A percentile compares a stretch with the other conserved stretches of the same genome.
phyloP scores from a whole-genome alignment of 2,888 invertebrate species.

The Andrena bicolor region DNA sequence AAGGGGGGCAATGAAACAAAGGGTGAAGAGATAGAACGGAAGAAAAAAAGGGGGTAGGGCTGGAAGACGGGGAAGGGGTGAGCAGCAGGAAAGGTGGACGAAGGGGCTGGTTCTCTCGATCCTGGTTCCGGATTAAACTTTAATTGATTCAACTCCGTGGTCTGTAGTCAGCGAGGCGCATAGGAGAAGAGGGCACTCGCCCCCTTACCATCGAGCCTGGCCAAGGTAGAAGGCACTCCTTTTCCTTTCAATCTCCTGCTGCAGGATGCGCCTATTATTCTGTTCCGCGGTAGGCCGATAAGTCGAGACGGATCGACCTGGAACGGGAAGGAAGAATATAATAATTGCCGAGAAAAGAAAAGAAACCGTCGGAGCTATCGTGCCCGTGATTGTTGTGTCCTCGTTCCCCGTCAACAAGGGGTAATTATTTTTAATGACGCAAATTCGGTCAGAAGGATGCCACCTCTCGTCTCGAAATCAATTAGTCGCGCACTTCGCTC shows the following conservation, averaged over 20 bases:
- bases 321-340: slow-evolving; percentile 63
- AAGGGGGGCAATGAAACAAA: slow-evolving; percentile 39
- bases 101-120: slow-evolving; percentile 76
- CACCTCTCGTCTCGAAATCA: slow-evolving; percentile 8
- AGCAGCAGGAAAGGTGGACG: slow-evolving; percentile 68
- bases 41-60: not conserved
- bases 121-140: slow-evolving; percentile 87
- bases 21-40: slow-evolving; percentile 26
- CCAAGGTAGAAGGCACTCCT: slow-evolving; percentile 70
- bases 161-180: slow-evolving; percentile 82
- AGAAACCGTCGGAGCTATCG: slow-evolving; percentile 47
- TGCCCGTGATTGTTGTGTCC: slow-evolving; percentile 9
- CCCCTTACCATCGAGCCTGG: slow-evolving; percentile 65
- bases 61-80: slow-evolving; percentile 20
- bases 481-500: not conserved
- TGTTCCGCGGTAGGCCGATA: slow-evolving; percentile 73
- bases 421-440: slow-evolving; percentile 66
- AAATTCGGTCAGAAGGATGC: slow-evolving; percentile 30
- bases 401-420: slow-evolving; percentile 9
- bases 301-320: slow-evolving; percentile 70
- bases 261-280: slow-evolving; percentile 80
- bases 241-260: slow-evolving; percentile 72
- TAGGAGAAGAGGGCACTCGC: slow-evolving; percentile 79
- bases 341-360: slow-evolving; percentile 65
- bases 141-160: slow-evolving; percentile 87